These are phyloP conservation scores for Saccopteryx leptura DNA, from an alignment of 2,113 vertebrate species.

Conservation along the genomic window DNA sequence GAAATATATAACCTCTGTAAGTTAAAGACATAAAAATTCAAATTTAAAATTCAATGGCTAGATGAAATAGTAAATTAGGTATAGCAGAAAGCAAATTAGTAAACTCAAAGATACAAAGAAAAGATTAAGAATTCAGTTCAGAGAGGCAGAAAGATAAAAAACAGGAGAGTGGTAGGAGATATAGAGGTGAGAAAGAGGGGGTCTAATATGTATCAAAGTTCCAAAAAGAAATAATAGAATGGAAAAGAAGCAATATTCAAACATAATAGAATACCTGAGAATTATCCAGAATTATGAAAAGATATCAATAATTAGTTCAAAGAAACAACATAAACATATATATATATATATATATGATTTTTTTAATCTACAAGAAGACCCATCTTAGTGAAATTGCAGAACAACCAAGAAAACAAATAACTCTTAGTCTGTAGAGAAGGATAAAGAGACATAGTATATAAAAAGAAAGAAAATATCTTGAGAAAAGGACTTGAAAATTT, in stretches of 20 bases:
- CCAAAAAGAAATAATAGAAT: background rate
- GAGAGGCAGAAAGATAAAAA: background rate
- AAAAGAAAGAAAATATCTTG: background rate
- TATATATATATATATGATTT: background rate
- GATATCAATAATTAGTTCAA: background rate
- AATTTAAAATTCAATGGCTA: constrained; percentile 37
- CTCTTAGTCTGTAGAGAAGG: background rate
- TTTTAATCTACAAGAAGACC: constrained; percentile 1
- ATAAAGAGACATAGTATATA: background rate
- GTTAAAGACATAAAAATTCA: background rate
- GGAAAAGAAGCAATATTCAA: background rate
- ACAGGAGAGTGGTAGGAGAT: background rate
- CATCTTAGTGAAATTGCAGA: constrained; percentile 10
- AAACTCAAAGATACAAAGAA: background rate
- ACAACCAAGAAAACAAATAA: background rate
- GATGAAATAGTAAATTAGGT: constrained; percentile 5
- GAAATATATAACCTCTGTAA: background rate
- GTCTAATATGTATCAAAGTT: background rate
- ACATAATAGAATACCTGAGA: background rate
- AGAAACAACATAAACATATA: background rate
- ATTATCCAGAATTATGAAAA: constrained; percentile 36
- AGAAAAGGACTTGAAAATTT: constrained; percentile 5
- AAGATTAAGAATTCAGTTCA: background rate
- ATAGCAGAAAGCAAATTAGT: background rate
- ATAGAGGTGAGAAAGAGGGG: background rate